Conservation (phyloP, 2,888 invertebrate species). For the Volucella bombylans region DNA sequence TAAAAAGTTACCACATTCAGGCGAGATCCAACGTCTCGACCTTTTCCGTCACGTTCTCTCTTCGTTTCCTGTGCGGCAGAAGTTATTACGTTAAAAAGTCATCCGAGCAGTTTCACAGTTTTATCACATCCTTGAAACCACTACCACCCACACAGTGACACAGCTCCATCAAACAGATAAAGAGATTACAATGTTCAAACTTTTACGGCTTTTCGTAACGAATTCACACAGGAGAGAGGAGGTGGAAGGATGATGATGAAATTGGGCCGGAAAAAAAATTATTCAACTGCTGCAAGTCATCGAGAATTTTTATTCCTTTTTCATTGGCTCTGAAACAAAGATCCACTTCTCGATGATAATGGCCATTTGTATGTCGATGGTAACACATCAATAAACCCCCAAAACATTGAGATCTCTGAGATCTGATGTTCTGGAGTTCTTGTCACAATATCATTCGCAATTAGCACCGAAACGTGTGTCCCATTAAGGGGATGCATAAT, state of each 20-base stretch:
- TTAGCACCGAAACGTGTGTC: slow-evolving; percentile 48
- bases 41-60: no score
- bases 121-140: slow-evolving; percentile 43
- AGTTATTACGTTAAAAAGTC: slow-evolving; percentile 54
- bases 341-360: slow-evolving; percentile 1
- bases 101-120: slow-evolving; percentile 44
- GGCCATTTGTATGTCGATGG: slow-evolving; percentile 48
- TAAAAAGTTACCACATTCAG: slow-evolving; percentile 42
- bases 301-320: slow-evolving; percentile 27
- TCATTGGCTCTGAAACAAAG: slow-evolving; percentile 3
- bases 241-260: neutral
- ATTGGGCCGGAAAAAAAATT: slow-evolving; percentile 6
- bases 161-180: slow-evolving; percentile 10
- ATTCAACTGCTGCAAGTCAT: neutral
- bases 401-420: neutral
- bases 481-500: slow-evolving; percentile 56
- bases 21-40: neutral
- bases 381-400: neutral
- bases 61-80: slow-evolving; percentile 4
- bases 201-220: slow-evolving; percentile 25
- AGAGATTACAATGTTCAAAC: slow-evolving; percentile 42
- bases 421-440: neutral
- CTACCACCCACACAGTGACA: neutral
- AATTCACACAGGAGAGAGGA: neutral
- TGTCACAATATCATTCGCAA: slow-evolving; percentile 33